Base-by-base conservation (phyloP, 37 sponge, comb jelly and placozoan species). In the Halichondria panicea region DNA sequence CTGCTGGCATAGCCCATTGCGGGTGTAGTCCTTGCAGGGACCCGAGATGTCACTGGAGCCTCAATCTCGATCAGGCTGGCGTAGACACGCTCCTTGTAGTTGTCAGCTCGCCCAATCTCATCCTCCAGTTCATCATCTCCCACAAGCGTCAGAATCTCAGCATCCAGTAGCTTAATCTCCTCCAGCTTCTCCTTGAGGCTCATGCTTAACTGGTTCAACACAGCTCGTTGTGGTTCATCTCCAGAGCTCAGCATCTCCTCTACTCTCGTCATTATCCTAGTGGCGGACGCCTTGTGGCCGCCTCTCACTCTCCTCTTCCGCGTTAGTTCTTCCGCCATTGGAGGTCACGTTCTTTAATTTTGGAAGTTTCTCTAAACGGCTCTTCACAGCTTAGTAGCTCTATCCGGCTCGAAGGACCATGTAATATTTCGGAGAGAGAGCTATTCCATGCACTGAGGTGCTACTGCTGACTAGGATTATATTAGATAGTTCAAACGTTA, bases 131-230 rank as follows among this genome's bases (percentile, higher is more conserved):
- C 70, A 31, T 31, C 42, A 21, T 79, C 70, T 8, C 42, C 44
- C 6, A 79, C 43, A 4, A 38, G 40, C 1, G 36, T 31, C 59
- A 79, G 70, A n/a, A 79, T 67, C 30, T 69, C 70, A 52, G 21
- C 59, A 55, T 79, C 80, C 15, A 79, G 25, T 22, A 58, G 32
- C 70, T 68, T 79, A 1, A 79, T 39, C 18, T 53, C 58, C 34
- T 67, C 31, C 28, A 79, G 30, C 41, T 79, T 79, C 80, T 79
- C 80, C 69, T 79, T 53, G 32, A 79, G 40, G 18, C 59, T 56
- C 69, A 79, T 66, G 25, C 54, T 37, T 9, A 65, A 25, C n/a
- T 77, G 80, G n/a, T 37, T 32, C 31, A 68, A 28, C 80, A 55
- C 56, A 27, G 41, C 27, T 9, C 34, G 22, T 19, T 66, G 70